Evolutionary conservation across 1,140 invertebrate genomes (phyloP), one percentile per base, ranked within the genome.

Genomic region (Odontomachus brunneus): DNA sequence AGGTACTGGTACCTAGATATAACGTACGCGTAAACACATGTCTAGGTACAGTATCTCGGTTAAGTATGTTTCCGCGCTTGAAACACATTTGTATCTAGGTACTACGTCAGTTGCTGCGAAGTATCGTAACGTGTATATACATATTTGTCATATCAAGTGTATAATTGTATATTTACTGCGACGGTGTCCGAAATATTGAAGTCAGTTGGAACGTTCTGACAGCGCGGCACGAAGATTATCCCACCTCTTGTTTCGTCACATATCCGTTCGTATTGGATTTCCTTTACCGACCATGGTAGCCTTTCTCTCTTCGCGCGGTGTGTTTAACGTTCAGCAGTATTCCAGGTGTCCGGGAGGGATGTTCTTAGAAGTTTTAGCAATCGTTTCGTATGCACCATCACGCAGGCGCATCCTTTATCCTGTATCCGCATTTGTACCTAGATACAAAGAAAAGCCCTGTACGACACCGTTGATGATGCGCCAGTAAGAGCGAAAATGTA

Each of bases 111-210:
- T 7, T 53, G 73, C 65, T 76, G 66, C 65, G 22, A 66, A 22
- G 67, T 69, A 80, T 53, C 38, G 44, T 71, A 57, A 69, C 33
- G 38, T 67, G 33, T 80, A 51, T 53, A 62, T 63, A 75, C 38
- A 75, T 59, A 73, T 22, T 75, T 80, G 65, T 33, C 53, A 71
- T 80, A 80, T 76, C 73, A 76, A 82, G 48, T 75, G 49, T 82
- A 82, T 82, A 82, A 73, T 62, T 66, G 71, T 82, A 82, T 63
- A 82, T 82, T 73, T 82, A 82, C 26, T 57, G 44, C 44, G 33
- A 55, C 38, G 53, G 51, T 24, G 33, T 75, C n/a, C 19, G 14
- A 1, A 69, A 80, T 57, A 44, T 57, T 29, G 33, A 69, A 69
- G 22, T 78, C 26, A n/a, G 12, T 33, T 14, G 24, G 29, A 33